Base-by-base conservation (phyloP, 2,797 vertebrate genomes). In the Melanotaenia nigrans region DNA sequence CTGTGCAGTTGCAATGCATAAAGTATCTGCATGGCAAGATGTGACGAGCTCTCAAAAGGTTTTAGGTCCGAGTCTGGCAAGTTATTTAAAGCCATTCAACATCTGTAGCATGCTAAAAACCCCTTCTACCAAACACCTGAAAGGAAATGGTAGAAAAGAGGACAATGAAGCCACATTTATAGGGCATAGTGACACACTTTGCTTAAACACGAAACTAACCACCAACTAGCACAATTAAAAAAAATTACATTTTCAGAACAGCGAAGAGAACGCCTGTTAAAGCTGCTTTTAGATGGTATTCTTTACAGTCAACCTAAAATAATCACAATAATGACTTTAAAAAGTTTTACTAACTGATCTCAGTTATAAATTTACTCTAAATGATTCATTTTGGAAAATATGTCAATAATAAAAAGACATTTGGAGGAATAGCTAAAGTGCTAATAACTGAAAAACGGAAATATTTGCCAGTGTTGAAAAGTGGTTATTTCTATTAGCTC, bases 401-500 rank as follows among this genome's bases (percentile, higher is more conserved):
- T 3, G 36, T 62, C 72, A 71, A 70, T 76, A 62, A 73, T 73
- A 61, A 75, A 16, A 25, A 18, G 12, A 12, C 11, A 13, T 38
- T 38, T 38, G 36, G 36, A 11, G 36, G n/a, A 65, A 38, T 35
- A 69, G 36, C 3, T 14, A 56, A 67, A 32, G 40, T 32, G 57
- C 69, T 55, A 20, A 24, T 51, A 20, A 51, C n/a, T 8, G 1
- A 12, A 51, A 51, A 22, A 22, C 1, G 24, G 47, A 12, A 13
- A 24, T 8, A 11, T 53, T 53, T 20, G 18, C 5, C 1, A 35
- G 10, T 20, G 30, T 42, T 2, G 5, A 28, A 66, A 61, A 55
- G 5, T 6, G 11, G 3, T 65, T 32, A 66, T 38, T 51, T 56
- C 8, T 38, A 2, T 75, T 24, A 35, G 3, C 14, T 55, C 28